Evolutionary conservation across 1,140 invertebrate genomes (phyloP), one percentile per base, ranked within the genome.

Genomic region (Macrobrachium rosenbergii): DNA sequence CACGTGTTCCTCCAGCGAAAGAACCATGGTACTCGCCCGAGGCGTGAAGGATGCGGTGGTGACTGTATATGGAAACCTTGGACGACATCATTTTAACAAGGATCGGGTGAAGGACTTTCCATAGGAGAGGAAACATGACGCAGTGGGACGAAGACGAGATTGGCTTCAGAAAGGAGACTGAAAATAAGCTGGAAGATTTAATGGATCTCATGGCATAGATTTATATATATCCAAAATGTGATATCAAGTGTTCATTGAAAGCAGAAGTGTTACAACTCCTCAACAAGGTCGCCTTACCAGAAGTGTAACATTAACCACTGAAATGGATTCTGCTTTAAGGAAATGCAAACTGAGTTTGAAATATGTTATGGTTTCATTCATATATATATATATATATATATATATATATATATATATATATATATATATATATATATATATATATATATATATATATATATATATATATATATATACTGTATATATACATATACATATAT

Each of bases 1-100:
- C 96, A 97, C 91, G 94, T 97, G 91, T 98, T 98, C 93, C 93
- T 98, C 67, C 96, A 98, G 91, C 94, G 97, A 89, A 98, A 98
- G 93, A 97, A 97, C 91, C 94, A 97, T 88, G 96, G 96, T 88
- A 88, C 80, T 75, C 76, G 19, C 87, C 87, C 19, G 73, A 83
- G 80, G 86, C 86, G 83, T 86, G 83, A 86, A 86, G 83, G 63
- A 86, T 80, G 83, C 19, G 83, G 83, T 86, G 83, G 76, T 86
- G 83, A 86, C 83, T 80, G 37, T 79, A 14, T 80, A 72, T 45
- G 64, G 58, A 8, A 63, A 86, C 62, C 45, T 28, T 16, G 37
- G 72, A 80, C 21, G 63, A 86, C 23, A 62, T 86, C 12, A 43
- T 86, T 5, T 62, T 86, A 37, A 60, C 23, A 28, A 23, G 83